Percentiles rank a stretch among this genome's conserved stretches.
These are phyloP conservation scores for Ennomos erosarius DNA, from an alignment of 2,888 invertebrate species.

Conservation along the genomic window DNA sequence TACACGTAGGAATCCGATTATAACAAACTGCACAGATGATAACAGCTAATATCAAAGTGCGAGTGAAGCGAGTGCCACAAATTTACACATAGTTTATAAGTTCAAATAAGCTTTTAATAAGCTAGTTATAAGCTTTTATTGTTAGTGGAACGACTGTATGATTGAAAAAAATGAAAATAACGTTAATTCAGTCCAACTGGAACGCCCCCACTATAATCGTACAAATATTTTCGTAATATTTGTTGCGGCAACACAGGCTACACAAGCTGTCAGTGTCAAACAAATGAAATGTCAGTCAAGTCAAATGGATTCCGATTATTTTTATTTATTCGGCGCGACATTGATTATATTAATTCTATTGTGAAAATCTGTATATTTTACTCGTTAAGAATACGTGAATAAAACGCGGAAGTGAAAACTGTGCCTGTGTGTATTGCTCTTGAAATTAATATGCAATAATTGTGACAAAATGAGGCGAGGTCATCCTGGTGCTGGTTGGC, in stretches of 20 bases:
- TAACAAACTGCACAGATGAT: too few species aligned
- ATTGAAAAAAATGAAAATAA: too few species aligned
- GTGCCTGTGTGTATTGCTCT: conserved; percentile 26
- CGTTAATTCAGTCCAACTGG: too few species aligned
- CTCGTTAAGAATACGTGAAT: conserved; percentile 1
- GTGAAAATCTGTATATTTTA: conserved; percentile 15
- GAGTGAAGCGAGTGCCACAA: too few species aligned
- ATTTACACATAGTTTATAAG: too few species aligned
- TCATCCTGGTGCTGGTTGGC: conserved; percentile 76
- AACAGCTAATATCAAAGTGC: too few species aligned
- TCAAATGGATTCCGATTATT: conserved; percentile 51
- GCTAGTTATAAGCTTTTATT: too few species aligned
- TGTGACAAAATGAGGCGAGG: conserved; percentile 77
- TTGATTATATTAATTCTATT: conserved; percentile 56
- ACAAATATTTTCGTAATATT: conserved; percentile 8
- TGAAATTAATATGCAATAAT: conserved; percentile 60
- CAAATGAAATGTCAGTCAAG: conserved; percentile 36
- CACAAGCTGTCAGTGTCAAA: neutral
- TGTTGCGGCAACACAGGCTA: conserved; percentile 10
- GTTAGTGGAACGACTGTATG: too few species aligned
- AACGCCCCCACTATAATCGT: too few species aligned
- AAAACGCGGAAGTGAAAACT: conserved; percentile 5
- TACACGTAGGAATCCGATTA: too few species aligned
- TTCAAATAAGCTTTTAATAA: too few species aligned
- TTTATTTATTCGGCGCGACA: conserved; percentile 63